Base-by-base conservation (phyloP, 2,888 invertebrate genomes). In the Catocala fraxini region DNA sequence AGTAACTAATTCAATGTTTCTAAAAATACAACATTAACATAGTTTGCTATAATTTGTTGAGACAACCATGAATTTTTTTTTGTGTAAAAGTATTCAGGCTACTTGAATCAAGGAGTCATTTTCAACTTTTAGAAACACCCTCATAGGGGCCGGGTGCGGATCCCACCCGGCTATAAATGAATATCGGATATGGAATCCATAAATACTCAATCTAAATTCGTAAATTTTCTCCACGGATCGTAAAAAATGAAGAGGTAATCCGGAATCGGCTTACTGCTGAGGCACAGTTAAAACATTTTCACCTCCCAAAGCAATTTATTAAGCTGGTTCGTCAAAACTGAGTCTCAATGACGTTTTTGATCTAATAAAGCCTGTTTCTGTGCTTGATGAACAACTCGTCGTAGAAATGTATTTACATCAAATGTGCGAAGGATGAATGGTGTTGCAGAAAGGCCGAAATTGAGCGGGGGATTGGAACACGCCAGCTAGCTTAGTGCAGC, bases 401-500 rank as follows among this genome's bases (percentile, higher is more conserved):
- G 73, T 59, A 54, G 54, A 73, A 75, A 68, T 71, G 65, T 82
- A 82, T 74, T 83, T 82, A 84, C 79, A 81, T 74, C 71, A 84
- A 82, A 83, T 82, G 81, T 80, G 77, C 75, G 71, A 79, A 84
- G 82, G 85, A 82, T 89, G 85, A 90, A 88, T 84, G 71, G 87
- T 80, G 82, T 71, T 86, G 85, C 85, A 90, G 90, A 92, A 91
- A 91, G 87, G 83, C 88, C 86, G 81, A 91, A 92, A 93, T 92
- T 86, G 92, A 89, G 90, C 91, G 88, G 80, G 86, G 89, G 87
- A 91, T 90, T 89, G 87, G 86, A 90, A 87, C 87, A 90, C 83
- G 89, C 85, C 83, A 89, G 93, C 93, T 93, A 89, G 93, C 93
- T 93, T 93, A 93, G 93, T 89, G 91, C 93, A 92, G 86, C 87